Evolutionary conservation across 2,888 invertebrate species (phyloP).

Genomic region (Tenthredo livida): DNA sequence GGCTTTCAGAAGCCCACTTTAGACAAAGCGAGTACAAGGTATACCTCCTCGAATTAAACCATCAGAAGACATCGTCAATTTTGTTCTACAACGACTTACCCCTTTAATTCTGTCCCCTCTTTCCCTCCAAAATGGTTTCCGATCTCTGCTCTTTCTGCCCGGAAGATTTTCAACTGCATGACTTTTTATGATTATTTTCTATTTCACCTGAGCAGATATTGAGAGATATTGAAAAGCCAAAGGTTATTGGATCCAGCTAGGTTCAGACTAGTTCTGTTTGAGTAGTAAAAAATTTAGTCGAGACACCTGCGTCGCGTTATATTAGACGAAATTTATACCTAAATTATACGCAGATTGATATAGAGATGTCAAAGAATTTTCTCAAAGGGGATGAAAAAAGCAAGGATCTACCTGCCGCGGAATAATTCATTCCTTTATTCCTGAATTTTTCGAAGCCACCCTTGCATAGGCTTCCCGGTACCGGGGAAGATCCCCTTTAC

Average conservation of each 20-base stretch:
- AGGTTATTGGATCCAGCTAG: slow-evolving; percentile 24
- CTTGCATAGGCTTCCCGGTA: background rate
- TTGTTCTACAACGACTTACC: background rate
- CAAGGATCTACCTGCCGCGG: background rate
- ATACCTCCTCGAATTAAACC: background rate
- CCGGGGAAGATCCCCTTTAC: background rate
- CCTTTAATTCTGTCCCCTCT: background rate
- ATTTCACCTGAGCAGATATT: background rate
- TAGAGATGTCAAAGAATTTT: background rate
- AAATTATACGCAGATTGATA: slow-evolving; percentile 15
- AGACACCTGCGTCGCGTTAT: background rate
- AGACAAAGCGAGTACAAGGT: background rate
- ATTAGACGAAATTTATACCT: background rate
- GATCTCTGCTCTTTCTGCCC: background rate
- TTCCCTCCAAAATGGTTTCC: background rate
- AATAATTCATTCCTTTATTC: background rate
- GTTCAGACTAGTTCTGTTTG: background rate
- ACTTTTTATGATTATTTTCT: background rate
- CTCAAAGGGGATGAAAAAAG: background rate
- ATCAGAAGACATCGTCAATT: background rate
- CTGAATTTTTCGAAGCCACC: background rate
- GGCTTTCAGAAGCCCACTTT: background rate
- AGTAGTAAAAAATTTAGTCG: background rate
- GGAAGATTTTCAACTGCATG: background rate
- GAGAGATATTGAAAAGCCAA: slow-evolving; percentile 38